These are phyloP conservation scores for Cyphomyrus discorhynchus DNA, from an alignment of 2,113 vertebrate species.

Conservation along the genomic window DNA sequence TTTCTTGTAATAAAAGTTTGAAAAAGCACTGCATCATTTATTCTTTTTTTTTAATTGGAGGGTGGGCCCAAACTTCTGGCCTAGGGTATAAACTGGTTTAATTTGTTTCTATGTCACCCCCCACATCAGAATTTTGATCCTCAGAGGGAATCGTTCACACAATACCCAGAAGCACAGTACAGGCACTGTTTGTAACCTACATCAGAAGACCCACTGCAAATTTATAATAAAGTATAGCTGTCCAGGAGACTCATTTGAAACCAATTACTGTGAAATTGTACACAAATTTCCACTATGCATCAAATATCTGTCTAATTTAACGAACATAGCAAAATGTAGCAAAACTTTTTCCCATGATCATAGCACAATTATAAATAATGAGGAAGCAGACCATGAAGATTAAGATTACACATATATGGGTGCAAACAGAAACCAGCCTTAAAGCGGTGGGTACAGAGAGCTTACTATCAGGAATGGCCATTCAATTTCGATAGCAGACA, in stretches of 20 bases:
- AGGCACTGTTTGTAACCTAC: neutral
- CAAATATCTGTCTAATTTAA: neutral
- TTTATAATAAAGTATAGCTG: neutral
- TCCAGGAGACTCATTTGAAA: neutral
- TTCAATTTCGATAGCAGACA: neutral
- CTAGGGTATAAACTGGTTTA: too few relatives aligned
- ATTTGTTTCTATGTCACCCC: neutral
- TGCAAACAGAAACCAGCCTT: neutral
- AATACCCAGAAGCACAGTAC: neutral
- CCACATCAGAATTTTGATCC: neutral
- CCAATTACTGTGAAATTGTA: neutral
- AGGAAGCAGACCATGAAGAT: neutral
- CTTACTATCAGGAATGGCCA: neutral
- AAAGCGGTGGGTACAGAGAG: neutral
- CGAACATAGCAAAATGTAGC: neutral
- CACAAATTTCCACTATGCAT: neutral
- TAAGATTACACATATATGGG: neutral
- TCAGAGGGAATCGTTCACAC: neutral
- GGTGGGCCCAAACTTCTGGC: too few relatives aligned
- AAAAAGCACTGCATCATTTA: too few relatives aligned
- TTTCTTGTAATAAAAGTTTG: too few relatives aligned
- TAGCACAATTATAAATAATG: conserved; percentile 3
- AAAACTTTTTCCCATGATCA: neutral
- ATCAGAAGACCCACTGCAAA: neutral
- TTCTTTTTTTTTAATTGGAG: too few relatives aligned